phyloP scores from a whole-genome alignment of 2,797 vertebrate genomes.

The Lepilemur ruficaudatus region DNA sequence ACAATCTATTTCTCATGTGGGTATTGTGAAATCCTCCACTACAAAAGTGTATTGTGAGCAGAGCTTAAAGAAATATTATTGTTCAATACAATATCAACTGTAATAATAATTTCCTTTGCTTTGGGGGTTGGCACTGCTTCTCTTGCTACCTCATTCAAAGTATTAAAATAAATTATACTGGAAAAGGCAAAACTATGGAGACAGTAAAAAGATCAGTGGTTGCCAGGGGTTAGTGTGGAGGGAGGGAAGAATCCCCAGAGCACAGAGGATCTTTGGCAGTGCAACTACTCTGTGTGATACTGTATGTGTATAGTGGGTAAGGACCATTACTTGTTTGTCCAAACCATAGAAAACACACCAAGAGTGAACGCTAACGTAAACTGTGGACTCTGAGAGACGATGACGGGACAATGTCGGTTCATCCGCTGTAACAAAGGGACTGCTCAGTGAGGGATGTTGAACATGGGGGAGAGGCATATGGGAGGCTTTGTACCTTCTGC shows the following conservation, averaged over 20 bases:
- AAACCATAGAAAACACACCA: not conserved
- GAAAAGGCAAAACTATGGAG: not conserved
- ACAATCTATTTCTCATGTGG: conserved; percentile 31
- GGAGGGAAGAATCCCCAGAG: rapidly evolving
- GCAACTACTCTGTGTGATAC: not conserved
- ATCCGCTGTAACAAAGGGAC: rapidly evolving
- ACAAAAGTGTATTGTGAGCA: conserved; percentile 45
- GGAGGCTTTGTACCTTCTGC: not conserved
- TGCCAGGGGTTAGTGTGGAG: not conserved
- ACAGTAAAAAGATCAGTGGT: not conserved
- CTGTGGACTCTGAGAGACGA: rapidly evolving
- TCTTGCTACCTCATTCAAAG: not conserved
- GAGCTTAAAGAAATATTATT: conserved; percentile 65
- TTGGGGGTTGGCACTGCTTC: conserved; percentile 31
- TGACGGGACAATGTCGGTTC: rapidly evolving
- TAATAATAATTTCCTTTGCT: conserved; percentile 55
- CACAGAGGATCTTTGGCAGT: not conserved
- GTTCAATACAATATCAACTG: conserved; percentile 42
- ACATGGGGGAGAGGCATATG: rapidly evolving
- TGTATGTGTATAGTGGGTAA: not conserved
- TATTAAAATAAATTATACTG: not conserved
- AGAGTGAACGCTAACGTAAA: not conserved
- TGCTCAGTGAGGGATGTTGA: not conserved
- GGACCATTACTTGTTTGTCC: not conserved
- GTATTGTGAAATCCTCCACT: conserved; percentile 51